Evolutionary conservation across 2,113 vertebrate species (phyloP), one percentile per base, ranked within the genome.

Genomic region (Manacus vitellinus): DNA sequence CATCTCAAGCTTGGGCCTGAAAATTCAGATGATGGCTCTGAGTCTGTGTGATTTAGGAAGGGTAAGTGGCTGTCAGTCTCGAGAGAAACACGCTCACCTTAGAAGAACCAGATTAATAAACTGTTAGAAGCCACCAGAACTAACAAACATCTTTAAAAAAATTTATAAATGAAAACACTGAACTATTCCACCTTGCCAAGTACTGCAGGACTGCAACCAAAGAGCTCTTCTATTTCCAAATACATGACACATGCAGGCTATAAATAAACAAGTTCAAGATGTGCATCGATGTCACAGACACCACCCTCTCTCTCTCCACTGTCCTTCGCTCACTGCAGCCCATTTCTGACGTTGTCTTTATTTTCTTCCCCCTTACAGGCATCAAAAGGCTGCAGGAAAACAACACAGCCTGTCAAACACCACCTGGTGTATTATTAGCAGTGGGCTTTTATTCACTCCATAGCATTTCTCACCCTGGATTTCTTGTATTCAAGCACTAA

Each of bases 231-330:
- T 85, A 31, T 68, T 94, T 88, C 78, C 82, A 94, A 94, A 88
- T 27, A 23, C 20, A 71, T 21, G 66, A 90, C 81, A 72, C 31
- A 78, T 7, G 8, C 27, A 52, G 81, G 47, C 89, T 96, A 91
- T 84, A 96, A 95, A 97, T 78, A 95, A 83, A 79, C 37, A 76
- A 85, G 62, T 63, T 74, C 63, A 84, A 87, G 73, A 74, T 46
- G 27, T 47, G 41, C 61, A 49, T 11, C 5, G 2, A 5, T 73
- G 68, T 31, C 80, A 41, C 55, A 88, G 55, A 35, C 2, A 3
- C 33, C 56, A 63, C 18, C 30, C 4, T 1, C 35, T 62, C 8
- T 62, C 8, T 0, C 33, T 67, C 47, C 0, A 0, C 65, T 67
- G 12, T 54, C 82, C 58, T 59, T 55, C 20, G n/a, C 27, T 73